Conservation (phyloP, 2,797 vertebrate genomes). For the Podarcis siculus region DNA sequence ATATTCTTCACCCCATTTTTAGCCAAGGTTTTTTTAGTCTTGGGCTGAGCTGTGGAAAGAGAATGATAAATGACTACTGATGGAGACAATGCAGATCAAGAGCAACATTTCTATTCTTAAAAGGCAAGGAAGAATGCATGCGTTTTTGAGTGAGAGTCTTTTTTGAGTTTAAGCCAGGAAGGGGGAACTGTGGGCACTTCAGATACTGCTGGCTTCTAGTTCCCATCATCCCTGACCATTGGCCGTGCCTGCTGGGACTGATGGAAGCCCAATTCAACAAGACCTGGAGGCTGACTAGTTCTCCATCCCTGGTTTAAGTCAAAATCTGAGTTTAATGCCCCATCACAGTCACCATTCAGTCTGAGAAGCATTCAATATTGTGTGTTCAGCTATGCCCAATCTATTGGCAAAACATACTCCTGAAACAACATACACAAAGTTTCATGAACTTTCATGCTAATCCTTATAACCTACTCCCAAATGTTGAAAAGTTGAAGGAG, state of each 20-base stretch:
- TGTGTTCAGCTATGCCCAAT: not conserved
- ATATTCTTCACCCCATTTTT: slow-evolving; percentile 90
- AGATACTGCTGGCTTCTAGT: too few species aligned
- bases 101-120: not conserved
- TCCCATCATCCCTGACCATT: too few species aligned
- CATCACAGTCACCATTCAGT: not conserved
- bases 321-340: not conserved
- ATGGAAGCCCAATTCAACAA: too few species aligned
- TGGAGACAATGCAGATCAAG: not conserved
- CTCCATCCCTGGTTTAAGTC: too few species aligned
- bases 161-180: not conserved
- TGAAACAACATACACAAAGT: too few species aligned
- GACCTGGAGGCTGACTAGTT: too few species aligned
- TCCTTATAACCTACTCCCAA: not conserved
- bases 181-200: too few species aligned
- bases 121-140: not conserved
- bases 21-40: slow-evolving; percentile 89
- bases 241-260: too few species aligned
- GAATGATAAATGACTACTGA: slow-evolving; percentile 34
- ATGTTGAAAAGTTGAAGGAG: not conserved
- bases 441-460: not conserved
- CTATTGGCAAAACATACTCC: too few species aligned
- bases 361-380: too few species aligned
- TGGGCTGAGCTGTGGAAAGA: slow-evolving; percentile 80
- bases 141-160: not conserved